Percentiles rank a stretch among this genome's conserved stretches.
phyloP scores from a whole-genome alignment of 2,113 vertebrate genomes.

The Saguinus midas region DNA sequence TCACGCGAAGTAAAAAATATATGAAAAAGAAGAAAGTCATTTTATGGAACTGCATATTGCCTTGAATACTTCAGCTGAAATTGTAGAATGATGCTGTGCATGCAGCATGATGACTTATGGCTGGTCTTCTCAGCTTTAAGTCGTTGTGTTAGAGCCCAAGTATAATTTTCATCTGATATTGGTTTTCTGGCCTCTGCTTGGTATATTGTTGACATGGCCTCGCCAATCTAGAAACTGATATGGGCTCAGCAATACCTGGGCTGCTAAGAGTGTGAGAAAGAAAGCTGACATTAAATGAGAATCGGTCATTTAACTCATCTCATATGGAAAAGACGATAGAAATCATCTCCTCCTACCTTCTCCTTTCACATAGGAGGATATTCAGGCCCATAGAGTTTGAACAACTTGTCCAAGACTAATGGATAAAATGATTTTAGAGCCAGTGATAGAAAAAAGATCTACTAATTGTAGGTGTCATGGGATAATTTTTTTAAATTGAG shows the following conservation, averaged over 20 bases:
- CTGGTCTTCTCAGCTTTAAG: neutral
- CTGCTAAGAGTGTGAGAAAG: neutral
- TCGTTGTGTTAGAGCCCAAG: neutral
- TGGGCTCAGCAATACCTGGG: neutral
- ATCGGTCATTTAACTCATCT: neutral
- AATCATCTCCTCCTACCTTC: neutral
- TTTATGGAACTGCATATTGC: neutral
- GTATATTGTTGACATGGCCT: neutral
- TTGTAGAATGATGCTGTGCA: neutral
- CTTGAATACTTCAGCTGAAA: neutral
- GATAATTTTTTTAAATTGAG: neutral
- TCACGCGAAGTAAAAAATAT: conserved; percentile 9
- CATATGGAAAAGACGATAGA: neutral
- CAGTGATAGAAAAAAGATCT: neutral
- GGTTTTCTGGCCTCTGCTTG: neutral
- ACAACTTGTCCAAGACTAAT: neutral
- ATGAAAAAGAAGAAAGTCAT: neutral
- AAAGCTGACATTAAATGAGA: neutral
- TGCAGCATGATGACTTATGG: neutral
- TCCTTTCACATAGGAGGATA: neutral
- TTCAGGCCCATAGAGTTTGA: neutral
- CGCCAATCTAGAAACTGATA: neutral
- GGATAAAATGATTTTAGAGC: neutral
- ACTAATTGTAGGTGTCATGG: neutral
- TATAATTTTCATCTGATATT: neutral